phyloP scores from a whole-genome alignment of 2,113 vertebrate species.

The Stegostoma tigrinum region DNA sequence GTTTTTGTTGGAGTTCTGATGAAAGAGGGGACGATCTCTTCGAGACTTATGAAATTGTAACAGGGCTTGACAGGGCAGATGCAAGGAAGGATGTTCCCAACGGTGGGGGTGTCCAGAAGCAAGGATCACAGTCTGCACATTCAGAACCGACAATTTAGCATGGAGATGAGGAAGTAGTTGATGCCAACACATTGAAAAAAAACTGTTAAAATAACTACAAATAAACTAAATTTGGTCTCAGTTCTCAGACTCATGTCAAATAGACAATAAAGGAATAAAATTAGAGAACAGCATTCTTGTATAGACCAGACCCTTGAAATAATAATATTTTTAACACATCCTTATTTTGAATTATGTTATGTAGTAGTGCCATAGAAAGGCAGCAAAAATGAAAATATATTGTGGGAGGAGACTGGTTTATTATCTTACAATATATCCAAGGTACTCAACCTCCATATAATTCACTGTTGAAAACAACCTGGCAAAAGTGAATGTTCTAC shows the following conservation, averaged over 20 bases:
- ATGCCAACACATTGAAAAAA: not conserved
- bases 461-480: not conserved
- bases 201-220: not conserved
- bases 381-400: not conserved
- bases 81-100: too few species aligned
- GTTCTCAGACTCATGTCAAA: not conserved
- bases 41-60: too few species aligned
- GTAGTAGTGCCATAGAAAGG: not conserved
- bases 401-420: constrained; percentile 1
- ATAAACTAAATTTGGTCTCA: not conserved
- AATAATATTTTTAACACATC: not conserved
- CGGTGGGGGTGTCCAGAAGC: too few species aligned
- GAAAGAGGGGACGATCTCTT: too few species aligned
- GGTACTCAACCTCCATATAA: not conserved
- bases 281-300: not conserved
- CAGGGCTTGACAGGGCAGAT: too few species aligned
- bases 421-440: not conserved
- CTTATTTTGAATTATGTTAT: not conserved
- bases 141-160: too few species aligned
- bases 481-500: not conserved
- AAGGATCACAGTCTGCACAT: too few species aligned
- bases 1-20: too few species aligned
- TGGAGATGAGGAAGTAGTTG: too few species aligned
- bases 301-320: not conserved
- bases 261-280: not conserved